Evolutionary conservation across 2,797 vertebrate genomes (phyloP).

Genomic region (Numenius phaeopus): DNA sequence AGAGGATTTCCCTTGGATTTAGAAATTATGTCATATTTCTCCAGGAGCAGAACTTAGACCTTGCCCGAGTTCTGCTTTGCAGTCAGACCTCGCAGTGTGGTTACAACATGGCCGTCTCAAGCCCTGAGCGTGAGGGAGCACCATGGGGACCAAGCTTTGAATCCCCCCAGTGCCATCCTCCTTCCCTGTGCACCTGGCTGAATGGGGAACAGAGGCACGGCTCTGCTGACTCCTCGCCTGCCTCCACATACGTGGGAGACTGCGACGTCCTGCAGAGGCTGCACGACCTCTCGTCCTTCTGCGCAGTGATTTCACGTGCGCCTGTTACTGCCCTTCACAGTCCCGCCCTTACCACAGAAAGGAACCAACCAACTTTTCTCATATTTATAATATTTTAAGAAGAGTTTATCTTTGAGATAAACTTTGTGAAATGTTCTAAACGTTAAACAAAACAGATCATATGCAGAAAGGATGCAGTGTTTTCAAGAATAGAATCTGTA

Average conservation of each 20-base stretch:
- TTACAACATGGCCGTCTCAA: not conserved
- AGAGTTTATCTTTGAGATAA: not conserved
- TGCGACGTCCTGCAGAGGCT: rapidly evolving
- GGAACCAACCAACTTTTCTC: not conserved
- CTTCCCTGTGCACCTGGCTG: not conserved
- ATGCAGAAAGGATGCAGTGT: conserved; percentile 7
- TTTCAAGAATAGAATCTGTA: conserved; percentile 42
- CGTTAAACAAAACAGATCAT: not conserved
- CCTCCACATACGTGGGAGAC: not conserved
- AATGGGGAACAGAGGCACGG: rapidly evolving
- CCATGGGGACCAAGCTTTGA: not conserved
- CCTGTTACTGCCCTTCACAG: not conserved
- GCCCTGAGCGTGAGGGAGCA: not conserved
- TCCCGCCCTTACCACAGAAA: not conserved
- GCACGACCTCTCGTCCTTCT: not conserved
- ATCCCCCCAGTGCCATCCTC: not conserved
- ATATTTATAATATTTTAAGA: not conserved
- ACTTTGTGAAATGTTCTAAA: not conserved
- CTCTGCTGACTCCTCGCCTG: not conserved
- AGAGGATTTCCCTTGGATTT: not conserved
- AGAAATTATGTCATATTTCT: not conserved
- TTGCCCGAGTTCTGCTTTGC: not conserved
- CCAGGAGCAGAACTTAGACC: not conserved
- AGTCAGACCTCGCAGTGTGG: not conserved
- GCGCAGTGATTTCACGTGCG: not conserved